These are phyloP conservation scores for Acanthaster planci DNA, from an alignment of 35 echinoderm and acorn worm genomes.

Conservation along the genomic window DNA sequence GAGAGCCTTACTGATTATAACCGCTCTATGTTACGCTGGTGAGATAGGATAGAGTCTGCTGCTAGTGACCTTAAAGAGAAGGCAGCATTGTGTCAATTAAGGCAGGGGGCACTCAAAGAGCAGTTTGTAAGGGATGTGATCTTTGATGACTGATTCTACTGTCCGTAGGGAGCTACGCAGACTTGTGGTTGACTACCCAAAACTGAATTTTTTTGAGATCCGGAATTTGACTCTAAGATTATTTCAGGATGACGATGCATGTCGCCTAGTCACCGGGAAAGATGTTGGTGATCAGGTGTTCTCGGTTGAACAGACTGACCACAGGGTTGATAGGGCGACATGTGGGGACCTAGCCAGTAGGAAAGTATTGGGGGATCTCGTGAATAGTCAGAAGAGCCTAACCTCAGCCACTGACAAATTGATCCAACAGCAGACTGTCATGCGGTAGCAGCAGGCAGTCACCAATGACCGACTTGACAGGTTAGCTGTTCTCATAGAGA, in stretches of 20 bases:
- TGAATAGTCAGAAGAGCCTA: neutral
- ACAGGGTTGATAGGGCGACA: neutral
- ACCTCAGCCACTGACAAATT: neutral
- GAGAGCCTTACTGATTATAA: slow-evolving; percentile 4
- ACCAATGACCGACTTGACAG: neutral
- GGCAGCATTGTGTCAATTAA: neutral
- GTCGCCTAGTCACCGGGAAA: neutral
- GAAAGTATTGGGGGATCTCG: neutral
- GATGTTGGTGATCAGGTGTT: neutral
- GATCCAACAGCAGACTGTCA: neutral
- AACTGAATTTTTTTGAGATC: neutral
- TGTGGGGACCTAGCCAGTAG: neutral
- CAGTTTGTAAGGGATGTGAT: neutral
- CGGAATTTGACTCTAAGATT: neutral
- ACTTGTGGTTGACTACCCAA: neutral
- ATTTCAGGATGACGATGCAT: neutral
- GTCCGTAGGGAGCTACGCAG: neutral
- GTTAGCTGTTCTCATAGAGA: neutral
- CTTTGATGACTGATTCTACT: neutral
- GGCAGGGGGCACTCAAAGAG: neutral
- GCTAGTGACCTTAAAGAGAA: neutral
- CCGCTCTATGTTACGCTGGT: neutral
- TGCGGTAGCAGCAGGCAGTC: neutral
- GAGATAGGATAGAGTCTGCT: neutral
- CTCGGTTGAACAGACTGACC: neutral